These are phyloP conservation scores for Allophyes oxyacanthae DNA, from an alignment of 2,888 invertebrate genomes.

Conservation along the genomic window DNA sequence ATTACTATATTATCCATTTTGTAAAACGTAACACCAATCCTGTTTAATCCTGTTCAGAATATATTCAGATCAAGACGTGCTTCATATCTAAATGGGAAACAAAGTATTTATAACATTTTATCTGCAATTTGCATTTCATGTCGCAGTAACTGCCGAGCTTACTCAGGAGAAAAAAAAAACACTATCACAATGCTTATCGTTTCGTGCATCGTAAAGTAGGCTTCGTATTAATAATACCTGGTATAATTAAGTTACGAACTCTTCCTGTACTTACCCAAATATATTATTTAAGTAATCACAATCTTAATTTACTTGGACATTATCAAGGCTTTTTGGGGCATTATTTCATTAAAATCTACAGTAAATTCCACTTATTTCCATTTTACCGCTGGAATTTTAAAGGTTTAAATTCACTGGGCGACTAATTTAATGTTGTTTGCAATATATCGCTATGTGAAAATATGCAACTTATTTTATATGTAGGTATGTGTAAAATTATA, in stretches of 20 bases:
- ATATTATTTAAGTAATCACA: no score
- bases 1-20: conserved; percentile 23
- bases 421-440: no score
- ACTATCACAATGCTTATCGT: no score
- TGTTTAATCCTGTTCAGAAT: conserved; percentile 26
- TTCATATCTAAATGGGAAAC: conserved; percentile 17
- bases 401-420: conserved; percentile 2
- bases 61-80: conserved; percentile 29
- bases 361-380: not conserved
- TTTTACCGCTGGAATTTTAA: conserved; percentile 8
- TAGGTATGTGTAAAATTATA: no score
- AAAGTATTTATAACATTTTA: conserved; percentile 19
- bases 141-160: no score
- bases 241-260: no score
- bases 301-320: not conserved
- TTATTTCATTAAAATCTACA: conserved; percentile 21
- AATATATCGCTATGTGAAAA: not conserved
- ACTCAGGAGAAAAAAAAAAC: no score
- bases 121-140: conserved; percentile 8
- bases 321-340: conserved; percentile 14
- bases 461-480: no score
- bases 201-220: no score
- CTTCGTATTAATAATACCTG: no score
- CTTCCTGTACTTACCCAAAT: no score
- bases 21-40: conserved; percentile 30